Evolutionary conservation across 2,113 vertebrate genomes (phyloP), one percentile per base, ranked within the genome.

Genomic region (Sapayoa aenigma): DNA sequence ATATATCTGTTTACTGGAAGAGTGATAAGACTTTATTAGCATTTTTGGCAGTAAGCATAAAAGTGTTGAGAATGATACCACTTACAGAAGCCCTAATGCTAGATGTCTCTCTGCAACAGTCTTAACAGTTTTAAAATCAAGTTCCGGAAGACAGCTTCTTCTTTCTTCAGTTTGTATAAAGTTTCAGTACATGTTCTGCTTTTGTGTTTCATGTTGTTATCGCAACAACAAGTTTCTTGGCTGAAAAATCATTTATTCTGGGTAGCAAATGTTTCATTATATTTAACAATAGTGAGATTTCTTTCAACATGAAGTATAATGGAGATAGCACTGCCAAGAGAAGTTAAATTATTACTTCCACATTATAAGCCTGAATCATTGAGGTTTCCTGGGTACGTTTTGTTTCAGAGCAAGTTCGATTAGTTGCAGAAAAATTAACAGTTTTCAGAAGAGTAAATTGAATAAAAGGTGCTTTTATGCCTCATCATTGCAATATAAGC

Each of bases 161-260:
- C 37, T 69, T 66, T 84, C 44, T 91, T 69, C 44, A 31, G 18
- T 77, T 87, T 92, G 28, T 89, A 8, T 92, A 16, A 92, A 78
- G 69, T 76, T 93, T 81, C 39, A 49, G 66, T 77, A 33, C 63
- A 27, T 59, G 47, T 56, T 80, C 74, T 90, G 22, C 58, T 87
- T 92, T 95, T 86, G 58, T 53, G 50, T 82, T 87, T 89, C 35
- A 25, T 71, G 81, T 87, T 96, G 60, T 80, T 92, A 44, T 87
- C 5, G 5, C 50, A 93, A 67, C 20, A 75, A 63, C n/a, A 71
- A 85, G 65, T 59, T 90, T 91, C 77, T 89, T 95, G 66, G 90
- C 94, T 81, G 67, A 89, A 94, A 88, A 95, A 78, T 84, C 1
- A 49, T 89, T 86, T 90, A 60, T 96, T 94, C 74, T 3, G 9